Conservation (phyloP, 1,140 invertebrate genomes). For the Proctacanthus coquilletti region DNA sequence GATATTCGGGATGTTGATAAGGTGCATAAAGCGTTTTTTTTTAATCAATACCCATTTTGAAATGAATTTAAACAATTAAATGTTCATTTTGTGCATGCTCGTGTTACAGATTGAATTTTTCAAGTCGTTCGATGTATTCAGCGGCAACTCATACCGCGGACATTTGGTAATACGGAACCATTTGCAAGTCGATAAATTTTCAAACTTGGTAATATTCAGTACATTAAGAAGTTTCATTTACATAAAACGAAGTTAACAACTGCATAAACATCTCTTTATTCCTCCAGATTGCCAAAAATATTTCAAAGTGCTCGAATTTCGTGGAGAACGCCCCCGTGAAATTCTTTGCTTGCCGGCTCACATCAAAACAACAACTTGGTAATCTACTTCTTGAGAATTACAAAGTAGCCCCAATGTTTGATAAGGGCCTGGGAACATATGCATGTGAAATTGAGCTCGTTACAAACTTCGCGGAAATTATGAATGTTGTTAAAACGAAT, state of each 20-base stretch:
- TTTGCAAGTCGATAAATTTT: constrained; percentile 23
- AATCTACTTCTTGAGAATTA: constrained; percentile 18
- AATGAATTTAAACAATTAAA: neutral
- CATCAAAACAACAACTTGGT: constrained; percentile 16
- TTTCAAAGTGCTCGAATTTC: constrained; percentile 16
- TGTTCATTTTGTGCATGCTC: constrained; percentile 4
- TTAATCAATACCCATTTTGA: neutral
- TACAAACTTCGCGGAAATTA: constrained; percentile 16
- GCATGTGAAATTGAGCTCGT: constrained; percentile 17
- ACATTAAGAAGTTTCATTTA: neutral
- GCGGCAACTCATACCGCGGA: constrained; percentile 19
- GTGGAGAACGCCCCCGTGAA: constrained; percentile 13
- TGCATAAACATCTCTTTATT: too few relatives aligned
- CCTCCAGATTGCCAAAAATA: constrained; percentile 19
- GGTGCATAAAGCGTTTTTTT: constrained; percentile 9
- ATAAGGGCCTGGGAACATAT: constrained; percentile 14
- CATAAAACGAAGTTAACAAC: too few relatives aligned
- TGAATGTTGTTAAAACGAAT: constrained; percentile 18
- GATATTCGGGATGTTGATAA: constrained; percentile 27
- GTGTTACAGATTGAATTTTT: constrained; percentile 19
- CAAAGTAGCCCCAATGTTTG: constrained; percentile 18
- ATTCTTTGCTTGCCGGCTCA: constrained; percentile 19
- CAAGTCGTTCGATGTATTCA: constrained; percentile 25
- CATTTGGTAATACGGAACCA: constrained; percentile 25
- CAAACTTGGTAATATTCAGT: constrained; percentile 19